Conservation (phyloP, 2,797 vertebrate genomes). For the Perodicticus potto region DNA sequence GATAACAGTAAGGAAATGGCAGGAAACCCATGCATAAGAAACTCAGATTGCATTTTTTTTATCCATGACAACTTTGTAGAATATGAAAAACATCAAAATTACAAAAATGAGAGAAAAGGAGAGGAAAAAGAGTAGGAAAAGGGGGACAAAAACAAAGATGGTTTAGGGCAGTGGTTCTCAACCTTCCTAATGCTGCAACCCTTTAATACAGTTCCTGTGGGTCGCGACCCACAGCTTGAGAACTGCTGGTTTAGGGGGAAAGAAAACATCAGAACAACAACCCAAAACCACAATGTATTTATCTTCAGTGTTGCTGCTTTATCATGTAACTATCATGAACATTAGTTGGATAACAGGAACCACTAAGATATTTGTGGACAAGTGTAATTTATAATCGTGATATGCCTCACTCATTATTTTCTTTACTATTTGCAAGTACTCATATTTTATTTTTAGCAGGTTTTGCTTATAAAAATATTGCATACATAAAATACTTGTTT, state of each 20-base stretch:
- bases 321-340: neutral
- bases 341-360: neutral
- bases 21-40: neutral
- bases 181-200: no score
- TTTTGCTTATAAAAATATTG: slow-evolving; percentile 36
- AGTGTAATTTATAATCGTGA: neutral
- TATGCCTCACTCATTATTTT: neutral
- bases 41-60: neutral
- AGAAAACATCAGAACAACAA: neutral
- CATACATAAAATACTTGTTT: neutral
- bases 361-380: neutral
- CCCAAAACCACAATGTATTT: neutral
- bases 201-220: no score
- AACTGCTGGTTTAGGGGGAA: no score
- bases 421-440: neutral
- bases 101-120: neutral
- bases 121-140: neutral
- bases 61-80: neutral
- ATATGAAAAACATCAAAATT: neutral
- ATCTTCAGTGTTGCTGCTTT: neutral
- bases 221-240: no score
- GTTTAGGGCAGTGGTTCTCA: no score
- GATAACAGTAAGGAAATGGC: neutral
- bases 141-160: neutral
- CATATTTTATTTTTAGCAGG: neutral